Evolutionary conservation across 1,140 invertebrate genomes (phyloP).

Genomic region (Micrasema minimum): DNA sequence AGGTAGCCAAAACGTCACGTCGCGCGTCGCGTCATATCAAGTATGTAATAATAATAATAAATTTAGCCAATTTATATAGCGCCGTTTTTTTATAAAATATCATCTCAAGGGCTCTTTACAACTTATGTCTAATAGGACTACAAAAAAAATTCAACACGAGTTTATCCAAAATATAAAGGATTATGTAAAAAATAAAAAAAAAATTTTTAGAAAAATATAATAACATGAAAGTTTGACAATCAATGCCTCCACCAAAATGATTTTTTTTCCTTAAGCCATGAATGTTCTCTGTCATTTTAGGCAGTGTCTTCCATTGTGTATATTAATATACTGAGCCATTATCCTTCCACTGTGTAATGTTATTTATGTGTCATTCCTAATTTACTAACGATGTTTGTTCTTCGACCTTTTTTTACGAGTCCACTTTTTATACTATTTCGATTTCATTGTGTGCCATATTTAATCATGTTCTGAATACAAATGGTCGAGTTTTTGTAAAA

Average conservation of each 20-base stretch:
- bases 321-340: slow-evolving; percentile 32
- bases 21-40: too few species aligned
- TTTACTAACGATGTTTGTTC: slow-evolving; percentile 46
- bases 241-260: neutral
- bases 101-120: too few species aligned
- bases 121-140: too few species aligned
- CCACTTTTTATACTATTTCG: neutral
- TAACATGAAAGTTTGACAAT: too few species aligned
- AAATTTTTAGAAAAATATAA: too few species aligned
- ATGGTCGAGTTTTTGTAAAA: neutral
- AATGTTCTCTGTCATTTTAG: slow-evolving; percentile 25
- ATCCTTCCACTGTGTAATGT: slow-evolving; percentile 12
- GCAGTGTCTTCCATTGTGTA: slow-evolving; percentile 5
- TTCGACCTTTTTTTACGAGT: slow-evolving; percentile 16
- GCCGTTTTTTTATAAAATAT: too few species aligned
- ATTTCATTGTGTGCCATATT: slow-evolving; percentile 8
- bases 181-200: too few species aligned
- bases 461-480: slow-evolving; percentile 6
- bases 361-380: slow-evolving; percentile 44
- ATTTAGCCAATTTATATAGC: too few species aligned
- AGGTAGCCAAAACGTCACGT: too few species aligned
- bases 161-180: too few species aligned
- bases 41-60: too few species aligned
- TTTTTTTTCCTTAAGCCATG: neutral
- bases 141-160: too few species aligned